Evolutionary conservation across 2,888 invertebrate species (phyloP), one percentile per base, ranked within the genome.

Genomic region (Melieria omissa): DNA sequence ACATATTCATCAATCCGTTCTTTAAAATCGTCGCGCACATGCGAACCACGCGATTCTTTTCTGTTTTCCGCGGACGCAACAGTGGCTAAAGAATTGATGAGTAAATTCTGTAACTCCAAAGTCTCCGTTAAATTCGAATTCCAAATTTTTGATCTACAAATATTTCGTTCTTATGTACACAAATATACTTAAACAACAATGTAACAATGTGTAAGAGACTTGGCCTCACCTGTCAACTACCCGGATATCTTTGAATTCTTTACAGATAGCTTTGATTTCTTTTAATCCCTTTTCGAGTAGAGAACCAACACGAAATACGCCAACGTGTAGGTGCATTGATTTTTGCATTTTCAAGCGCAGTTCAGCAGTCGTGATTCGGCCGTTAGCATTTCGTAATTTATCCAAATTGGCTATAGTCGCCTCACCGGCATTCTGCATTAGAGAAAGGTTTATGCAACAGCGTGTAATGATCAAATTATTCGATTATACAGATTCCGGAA

Each of bases 1-100:
- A 44, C 62, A 64, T 63, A 75, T 86, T 99, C 99, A 85, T 99
- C 99, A 60, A 93, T 85, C 62, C 98, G 89, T 0, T 89, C 88
- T 87, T 94, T 95, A 88, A 92, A 99, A 88, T 99, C 99, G 87
- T 99, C 99, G 10, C 99, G 89, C 0, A 98, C 96, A 86, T 99
- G 99, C 5, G 99, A 98, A 1, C 99, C 99, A 72, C 99, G 91
- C 14, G 96, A 96, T 88, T 99, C 99, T 87, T 98, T 96, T 52
- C 99, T 90, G 68, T 94, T 95, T 85, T 97, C 95, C n/a, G 99
- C 99, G 0, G 91, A 92, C 73, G 92, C 90, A 75, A 99, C 95
- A 1, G 98, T 98, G 87, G 96, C 95, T 81, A 94, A 88, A 0
- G 98, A 94, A 88, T 96, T 97, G 74, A 95, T 86, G 89, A 99